Evolutionary conservation across 2,888 invertebrate species (phyloP).

Genomic region (Deroplatys truncata): DNA sequence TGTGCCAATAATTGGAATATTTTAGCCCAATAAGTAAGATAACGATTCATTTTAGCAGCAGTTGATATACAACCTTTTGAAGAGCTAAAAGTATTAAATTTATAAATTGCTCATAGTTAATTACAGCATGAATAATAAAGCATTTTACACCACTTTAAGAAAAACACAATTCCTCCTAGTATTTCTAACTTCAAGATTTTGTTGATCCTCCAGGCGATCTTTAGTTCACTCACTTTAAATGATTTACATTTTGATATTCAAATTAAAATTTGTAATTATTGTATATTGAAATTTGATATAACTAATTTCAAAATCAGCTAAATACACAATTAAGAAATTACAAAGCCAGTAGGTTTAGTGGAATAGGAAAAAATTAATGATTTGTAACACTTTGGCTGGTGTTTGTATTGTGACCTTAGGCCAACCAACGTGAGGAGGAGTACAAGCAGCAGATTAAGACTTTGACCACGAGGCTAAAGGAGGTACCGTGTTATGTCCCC

Average conservation of each 20-base stretch:
- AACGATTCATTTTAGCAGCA: too few species aligned
- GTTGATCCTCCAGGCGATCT: too few species aligned
- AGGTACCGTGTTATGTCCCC: conserved; percentile 64
- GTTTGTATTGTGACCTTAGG: conserved; percentile 52
- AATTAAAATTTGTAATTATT: not conserved
- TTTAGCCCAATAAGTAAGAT: too few species aligned
- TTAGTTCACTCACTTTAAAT: too few species aligned
- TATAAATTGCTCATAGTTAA: too few species aligned
- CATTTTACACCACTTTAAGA: too few species aligned
- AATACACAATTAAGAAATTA: not conserved
- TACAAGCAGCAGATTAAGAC: conserved; percentile 99
- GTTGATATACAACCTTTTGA: too few species aligned
- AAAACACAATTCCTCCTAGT: too few species aligned
- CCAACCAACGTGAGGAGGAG: conserved; percentile 99
- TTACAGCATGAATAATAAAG: too few species aligned
- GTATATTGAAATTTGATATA: not conserved
- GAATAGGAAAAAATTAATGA: not conserved
- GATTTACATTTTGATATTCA: not conserved
- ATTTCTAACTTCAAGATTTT: too few species aligned
- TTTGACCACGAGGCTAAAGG: conserved; percentile 97
- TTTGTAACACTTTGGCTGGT: not conserved
- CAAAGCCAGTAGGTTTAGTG: not conserved
- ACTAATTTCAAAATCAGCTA: not conserved
- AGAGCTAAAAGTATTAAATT: too few species aligned
- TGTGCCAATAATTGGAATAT: too few species aligned